These are phyloP conservation scores for Sebastes goodei DNA, from an alignment of 2,797 vertebrate species.

Conservation along the genomic window DNA sequence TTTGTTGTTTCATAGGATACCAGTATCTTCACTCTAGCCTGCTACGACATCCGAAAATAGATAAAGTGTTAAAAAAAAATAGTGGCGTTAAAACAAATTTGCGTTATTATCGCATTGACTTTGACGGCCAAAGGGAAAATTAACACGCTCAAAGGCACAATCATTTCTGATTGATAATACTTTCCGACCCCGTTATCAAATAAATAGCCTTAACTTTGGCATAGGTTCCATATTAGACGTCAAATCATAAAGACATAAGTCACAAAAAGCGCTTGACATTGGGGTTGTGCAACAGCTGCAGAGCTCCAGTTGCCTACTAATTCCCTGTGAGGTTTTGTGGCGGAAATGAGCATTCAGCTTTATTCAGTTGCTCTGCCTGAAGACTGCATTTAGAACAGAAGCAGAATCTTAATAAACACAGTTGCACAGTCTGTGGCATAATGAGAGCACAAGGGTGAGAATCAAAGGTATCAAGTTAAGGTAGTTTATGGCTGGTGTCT, in stretches of 20 bases:
- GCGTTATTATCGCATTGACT: too few relatives aligned
- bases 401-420: not conserved
- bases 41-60: too few relatives aligned
- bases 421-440: not conserved
- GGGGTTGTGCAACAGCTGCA: conserved; percentile 22
- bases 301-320: conserved; percentile 25
- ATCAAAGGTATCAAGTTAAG: not conserved
- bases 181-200: not conserved
- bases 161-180: not conserved
- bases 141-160: not conserved
- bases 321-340: conserved; percentile 10
- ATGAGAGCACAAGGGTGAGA: not conserved
- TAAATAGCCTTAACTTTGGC: not conserved
- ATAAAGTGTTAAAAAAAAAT: too few relatives aligned
- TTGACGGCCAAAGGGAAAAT: not conserved
- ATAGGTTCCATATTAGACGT: not conserved
- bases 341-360: conserved; percentile 27
- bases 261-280: not conserved
- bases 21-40: too few relatives aligned
- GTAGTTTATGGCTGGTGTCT: not conserved
- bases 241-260: not conserved
- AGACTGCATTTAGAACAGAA: conserved; percentile 19
- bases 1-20: too few relatives aligned
- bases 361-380: conserved; percentile 30
- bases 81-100: too few relatives aligned